These are phyloP conservation scores for Ochropleura leucogaster DNA, from an alignment of 2,888 invertebrate genomes.

Conservation along the genomic window DNA sequence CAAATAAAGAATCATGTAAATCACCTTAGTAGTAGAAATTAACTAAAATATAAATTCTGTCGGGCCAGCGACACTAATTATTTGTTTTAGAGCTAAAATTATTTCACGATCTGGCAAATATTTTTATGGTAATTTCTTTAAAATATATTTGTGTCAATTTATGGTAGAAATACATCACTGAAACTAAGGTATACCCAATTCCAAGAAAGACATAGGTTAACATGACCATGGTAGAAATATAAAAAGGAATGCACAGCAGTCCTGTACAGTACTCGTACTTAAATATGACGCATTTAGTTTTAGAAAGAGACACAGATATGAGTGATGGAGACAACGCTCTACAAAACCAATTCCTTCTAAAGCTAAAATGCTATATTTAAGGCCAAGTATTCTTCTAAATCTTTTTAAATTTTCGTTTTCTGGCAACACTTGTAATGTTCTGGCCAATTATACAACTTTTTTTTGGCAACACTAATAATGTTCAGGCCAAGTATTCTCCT, in stretches of 20 bases:
- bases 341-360: background rate
- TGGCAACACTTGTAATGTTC: conserved; percentile 17
- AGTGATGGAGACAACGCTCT: background rate
- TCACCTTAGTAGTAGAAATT: background rate
- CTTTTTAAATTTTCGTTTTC: conserved; percentile 1
- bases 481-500: background rate
- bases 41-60: background rate
- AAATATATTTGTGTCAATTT: background rate
- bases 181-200: conserved; percentile 15
- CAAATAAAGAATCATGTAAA: too few species aligned
- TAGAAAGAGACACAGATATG: background rate
- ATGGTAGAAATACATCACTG: conserved; percentile 29
- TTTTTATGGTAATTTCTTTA: background rate
- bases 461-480: too few species aligned
- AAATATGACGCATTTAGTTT: background rate
- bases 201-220: background rate
- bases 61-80: background rate
- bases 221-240: conserved; percentile 6
- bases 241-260: conserved; percentile 27
- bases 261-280: background rate
- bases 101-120: background rate
- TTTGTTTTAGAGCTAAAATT: background rate
- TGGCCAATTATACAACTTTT: too few species aligned
- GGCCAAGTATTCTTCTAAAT: background rate
- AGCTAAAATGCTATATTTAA: background rate